phyloP scores from a whole-genome alignment of 92 coral and sea anemone genomes.

The Phymanthus crucifer region DNA sequence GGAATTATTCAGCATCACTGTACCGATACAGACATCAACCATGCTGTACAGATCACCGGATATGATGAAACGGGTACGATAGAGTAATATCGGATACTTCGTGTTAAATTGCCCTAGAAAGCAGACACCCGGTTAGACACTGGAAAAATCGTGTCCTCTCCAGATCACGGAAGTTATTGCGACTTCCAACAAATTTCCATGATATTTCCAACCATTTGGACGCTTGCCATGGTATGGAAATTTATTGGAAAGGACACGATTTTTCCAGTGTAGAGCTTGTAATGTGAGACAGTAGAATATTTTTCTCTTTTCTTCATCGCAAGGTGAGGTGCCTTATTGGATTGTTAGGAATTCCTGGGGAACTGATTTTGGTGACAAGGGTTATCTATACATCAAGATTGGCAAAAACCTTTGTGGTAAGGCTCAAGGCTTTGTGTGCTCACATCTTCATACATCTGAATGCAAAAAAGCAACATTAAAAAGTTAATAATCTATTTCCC shows the following conservation, averaged over 20 bases:
- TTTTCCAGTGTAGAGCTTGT: too few relatives aligned
- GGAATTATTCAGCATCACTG: slow-evolving; percentile 97
- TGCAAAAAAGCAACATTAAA: background rate
- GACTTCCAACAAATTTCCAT: too few relatives aligned
- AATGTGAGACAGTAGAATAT: background rate
- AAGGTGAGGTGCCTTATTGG: slow-evolving; percentile 86
- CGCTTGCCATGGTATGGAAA: too few relatives aligned
- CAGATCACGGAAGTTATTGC: too few relatives aligned
- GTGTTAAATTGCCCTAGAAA: too few relatives aligned
- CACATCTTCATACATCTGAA: too few relatives aligned
- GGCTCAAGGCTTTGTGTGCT: slow-evolving; percentile 33
- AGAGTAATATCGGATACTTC: too few relatives aligned
- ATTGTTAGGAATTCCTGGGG: slow-evolving; percentile 98
- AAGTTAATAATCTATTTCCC: background rate
- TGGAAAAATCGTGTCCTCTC: too few relatives aligned
- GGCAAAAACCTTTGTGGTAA: slow-evolving; percentile 88
- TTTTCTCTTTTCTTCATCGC: background rate
- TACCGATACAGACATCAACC: slow-evolving; percentile 73
- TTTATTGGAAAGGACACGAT: too few relatives aligned
- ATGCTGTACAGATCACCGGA: slow-evolving; percentile 92
- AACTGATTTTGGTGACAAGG: slow-evolving; percentile 72
- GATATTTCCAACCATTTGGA: too few relatives aligned
- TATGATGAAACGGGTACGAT: slow-evolving; percentile 71
- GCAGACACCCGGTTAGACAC: too few relatives aligned
- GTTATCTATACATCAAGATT: slow-evolving; percentile 81